Conservation (phyloP, 2,888 invertebrate species). For the Volucella inflata region DNA sequence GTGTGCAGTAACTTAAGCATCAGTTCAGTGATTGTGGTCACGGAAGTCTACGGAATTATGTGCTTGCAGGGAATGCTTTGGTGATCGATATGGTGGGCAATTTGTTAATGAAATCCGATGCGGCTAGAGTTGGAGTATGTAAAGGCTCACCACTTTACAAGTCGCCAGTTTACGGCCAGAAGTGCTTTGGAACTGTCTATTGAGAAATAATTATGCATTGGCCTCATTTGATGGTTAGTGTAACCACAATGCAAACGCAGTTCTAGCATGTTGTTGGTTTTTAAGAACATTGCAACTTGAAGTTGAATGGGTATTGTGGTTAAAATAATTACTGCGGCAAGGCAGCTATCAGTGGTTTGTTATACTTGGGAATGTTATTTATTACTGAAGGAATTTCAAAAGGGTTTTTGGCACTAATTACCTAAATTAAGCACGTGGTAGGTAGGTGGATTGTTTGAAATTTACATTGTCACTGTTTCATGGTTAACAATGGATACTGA, state of each 20-base stretch:
- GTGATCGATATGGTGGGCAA: conserved; percentile 54
- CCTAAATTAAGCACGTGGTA: conserved; percentile 14
- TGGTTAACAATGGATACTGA: too few relatives aligned
- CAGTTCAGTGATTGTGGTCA: conserved; percentile 38
- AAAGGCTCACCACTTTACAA: background rate
- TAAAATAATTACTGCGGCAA: conserved; percentile 61
- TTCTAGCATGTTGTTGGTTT: conserved; percentile 20
- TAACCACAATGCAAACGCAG: conserved; percentile 39
- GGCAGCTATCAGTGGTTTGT: conserved; percentile 1
- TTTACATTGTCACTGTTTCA: too few relatives aligned
- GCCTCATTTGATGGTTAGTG: conserved; percentile 64
- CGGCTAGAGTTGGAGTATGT: conserved; percentile 5
- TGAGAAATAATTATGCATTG: conserved; percentile 41
- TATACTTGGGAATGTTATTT: background rate
- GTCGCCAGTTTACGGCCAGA: background rate
- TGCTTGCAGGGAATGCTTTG: background rate
- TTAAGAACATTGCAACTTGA: conserved; percentile 11
- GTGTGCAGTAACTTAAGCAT: conserved; percentile 3
- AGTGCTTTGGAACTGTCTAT: background rate
- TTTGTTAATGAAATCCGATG: conserved; percentile 59
- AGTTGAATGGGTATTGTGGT: conserved; percentile 49
- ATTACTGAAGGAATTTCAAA: conserved; percentile 1
- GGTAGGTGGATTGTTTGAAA: background rate
- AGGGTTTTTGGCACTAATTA: conserved; percentile 25
- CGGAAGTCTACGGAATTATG: conserved; percentile 5